Conservation (phyloP, 2,113 vertebrate genomes). For the Epinephelus fuscoguttatus region DNA sequence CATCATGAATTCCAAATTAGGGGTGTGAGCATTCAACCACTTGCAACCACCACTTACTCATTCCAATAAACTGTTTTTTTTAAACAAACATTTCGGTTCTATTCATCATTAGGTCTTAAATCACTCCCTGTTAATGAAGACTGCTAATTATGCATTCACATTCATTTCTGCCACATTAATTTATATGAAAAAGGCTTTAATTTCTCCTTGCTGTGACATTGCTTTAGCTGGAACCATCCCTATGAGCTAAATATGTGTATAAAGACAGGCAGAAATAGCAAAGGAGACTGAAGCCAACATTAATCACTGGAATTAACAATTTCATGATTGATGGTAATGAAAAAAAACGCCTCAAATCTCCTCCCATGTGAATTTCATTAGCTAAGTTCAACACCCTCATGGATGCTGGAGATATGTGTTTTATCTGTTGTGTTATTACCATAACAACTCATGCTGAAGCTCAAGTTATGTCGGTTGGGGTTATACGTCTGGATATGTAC, state of each 20-base stretch:
- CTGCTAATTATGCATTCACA: conserved; percentile 51
- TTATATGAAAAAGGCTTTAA: conserved; percentile 13
- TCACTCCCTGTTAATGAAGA: conserved; percentile 49
- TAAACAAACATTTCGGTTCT: conserved; percentile 48
- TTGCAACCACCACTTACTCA: conserved; percentile 3
- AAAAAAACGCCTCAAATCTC: conserved; percentile 46
- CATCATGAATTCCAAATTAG: conserved; percentile 30
- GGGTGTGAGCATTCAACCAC: background rate
- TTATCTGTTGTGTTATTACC: conserved; percentile 21
- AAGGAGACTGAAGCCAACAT: conserved; percentile 63
- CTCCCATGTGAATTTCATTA: conserved; percentile 62
- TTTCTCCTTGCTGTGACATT: conserved; percentile 56
- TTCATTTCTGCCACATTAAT: conserved; percentile 61
- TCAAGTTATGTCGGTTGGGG: background rate
- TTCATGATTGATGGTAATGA: conserved; percentile 70
- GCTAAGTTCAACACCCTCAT: conserved; percentile 38
- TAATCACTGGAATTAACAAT: conserved; percentile 74
- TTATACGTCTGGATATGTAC: conserved; percentile 20
- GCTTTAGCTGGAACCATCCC: conserved; percentile 39
- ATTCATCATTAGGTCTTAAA: conserved; percentile 51
- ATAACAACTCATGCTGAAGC: conserved; percentile 14
- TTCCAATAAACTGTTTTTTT: conserved; percentile 12
- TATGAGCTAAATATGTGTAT: conserved; percentile 53
- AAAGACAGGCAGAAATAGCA: conserved; percentile 48
- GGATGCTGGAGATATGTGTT: conserved; percentile 40